Evolutionary conservation across 1,140 invertebrate species (phyloP), one percentile per base, ranked within the genome.

Genomic region (Brachionus paranguensis): DNA sequence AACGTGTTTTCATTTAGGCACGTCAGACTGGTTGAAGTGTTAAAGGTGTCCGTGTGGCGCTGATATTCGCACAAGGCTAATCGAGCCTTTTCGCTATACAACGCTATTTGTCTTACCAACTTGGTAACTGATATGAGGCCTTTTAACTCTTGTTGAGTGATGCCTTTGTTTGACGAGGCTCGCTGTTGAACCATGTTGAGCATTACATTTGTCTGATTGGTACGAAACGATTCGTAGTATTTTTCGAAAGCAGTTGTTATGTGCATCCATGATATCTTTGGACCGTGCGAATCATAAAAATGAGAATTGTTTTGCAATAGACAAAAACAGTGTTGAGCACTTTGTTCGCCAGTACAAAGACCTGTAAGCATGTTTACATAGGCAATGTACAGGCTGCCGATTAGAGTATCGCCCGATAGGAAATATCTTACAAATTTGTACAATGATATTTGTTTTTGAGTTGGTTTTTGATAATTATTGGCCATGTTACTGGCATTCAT

Each of bases 361-460:
- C 94, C 93, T 0, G 92, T 92, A 83, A 97, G 91, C 92, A 97
- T 95, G 84, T 93, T 93, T 64, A 96, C 90, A 89, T 96, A 97
- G 0, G 94, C 93, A 8, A 94, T 93, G 88, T 95, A 95, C 37
- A 97, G 89, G 2, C 93, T 92, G 12, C 94, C 92, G n/a, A 94
- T 94, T 43, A 96, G 89, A 87, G 95, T 91, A 88, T 96, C 95
- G 65, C 95, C 94, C 50, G 95, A 93, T 78, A 95, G 90, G 41
- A 81, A 81, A 37, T 81, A 81, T 5, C 94, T 91, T 3, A 97
- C 92, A 89, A 97, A 96, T 90, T 97, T 97, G 88, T 94, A 95
- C 8, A 97, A 90, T 0, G 93, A 93, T 17, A 94, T 93, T 86
- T 90, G 89, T 87, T 87, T 86, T 79, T 89, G 89, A 11, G 87